Evolutionary conservation across 2,113 vertebrate genomes (phyloP), one percentile per base, ranked within the genome.

Genomic region (Henicopernis longicauda): DNA sequence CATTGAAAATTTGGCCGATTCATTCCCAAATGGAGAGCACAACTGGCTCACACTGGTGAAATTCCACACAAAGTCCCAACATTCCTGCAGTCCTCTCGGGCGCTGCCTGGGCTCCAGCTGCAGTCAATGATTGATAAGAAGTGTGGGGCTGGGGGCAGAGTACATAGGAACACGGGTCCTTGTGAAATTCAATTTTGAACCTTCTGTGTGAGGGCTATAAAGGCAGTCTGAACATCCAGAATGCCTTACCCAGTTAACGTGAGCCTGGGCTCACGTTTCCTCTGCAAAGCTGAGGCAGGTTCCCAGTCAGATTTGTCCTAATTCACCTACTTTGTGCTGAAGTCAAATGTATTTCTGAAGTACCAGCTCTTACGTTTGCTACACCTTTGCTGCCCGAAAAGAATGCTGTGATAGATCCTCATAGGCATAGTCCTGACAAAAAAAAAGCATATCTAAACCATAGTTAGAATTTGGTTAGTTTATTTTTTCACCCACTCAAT

Each of bases 31-130:
- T 1, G 6, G 83, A 81, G 76, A 94, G 40, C 62, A 65, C 90
- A 95, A 90, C 93, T 95, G 90, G 78, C 90, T 91, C 19, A 6
- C 2, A 11, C 85, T 90, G 90, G 94, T 95, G 97, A 97, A 97
- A 98, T 98, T 98, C 97, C 97, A 89, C 85, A 96, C 78, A 20
- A 97, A 97, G 95, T 95, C 79, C 93, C 4, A 1, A 97, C 82
- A 98, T 97, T 97, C 95, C 95, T 97, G 69, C 71, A 82, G 82
- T 66, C 42, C 59, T 89, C 73, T 71, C 31, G 7, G 90, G 76
- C 22, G 8, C 93, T 93, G 78, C 82, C 49, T 63, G 73, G 66
- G 66, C 78, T 95, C 86, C 54, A 9, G 81, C 71, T 80, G 58
- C 90, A 93, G 91, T 95, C 93, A 95, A 91, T 91, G 93, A 95